Evolutionary conservation across 30 jellyfish, hydroid and myxozoan species (phyloP).

Genomic region (Turritopsis dohrnii): DNA sequence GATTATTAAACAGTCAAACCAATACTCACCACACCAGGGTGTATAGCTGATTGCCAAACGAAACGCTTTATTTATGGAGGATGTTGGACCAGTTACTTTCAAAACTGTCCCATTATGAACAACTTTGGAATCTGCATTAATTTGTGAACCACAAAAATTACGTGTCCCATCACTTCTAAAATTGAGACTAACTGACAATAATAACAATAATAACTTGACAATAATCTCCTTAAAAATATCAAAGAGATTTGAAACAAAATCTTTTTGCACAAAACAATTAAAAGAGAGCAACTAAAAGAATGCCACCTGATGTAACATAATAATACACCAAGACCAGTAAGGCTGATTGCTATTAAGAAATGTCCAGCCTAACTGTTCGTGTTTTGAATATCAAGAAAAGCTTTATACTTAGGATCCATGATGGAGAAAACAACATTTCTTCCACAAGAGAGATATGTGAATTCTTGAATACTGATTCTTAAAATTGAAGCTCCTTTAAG

Average conservation of each 20-base stretch:
- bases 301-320: too few species aligned
- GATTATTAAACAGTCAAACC: neutral
- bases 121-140: neutral
- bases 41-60: neutral
- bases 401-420: neutral
- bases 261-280: too few species aligned
- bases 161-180: neutral
- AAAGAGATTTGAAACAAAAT: too few species aligned
- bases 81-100: neutral
- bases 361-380: neutral
- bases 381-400: neutral
- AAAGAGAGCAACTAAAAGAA: too few species aligned
- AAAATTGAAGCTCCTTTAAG: neutral
- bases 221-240: too few species aligned
- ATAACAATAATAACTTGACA: too few species aligned
- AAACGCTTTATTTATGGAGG: neutral
- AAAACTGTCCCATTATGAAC: neutral
- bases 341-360: too few species aligned
- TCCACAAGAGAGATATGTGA: neutral
- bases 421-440: neutral
- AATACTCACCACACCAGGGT: neutral
- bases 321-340: too few species aligned
- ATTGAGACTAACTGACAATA: too few species aligned
- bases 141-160: neutral
- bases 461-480: neutral